Evolutionary conservation across 2,797 vertebrate genomes (phyloP).

Genomic region (Euthynnus affinis): DNA sequence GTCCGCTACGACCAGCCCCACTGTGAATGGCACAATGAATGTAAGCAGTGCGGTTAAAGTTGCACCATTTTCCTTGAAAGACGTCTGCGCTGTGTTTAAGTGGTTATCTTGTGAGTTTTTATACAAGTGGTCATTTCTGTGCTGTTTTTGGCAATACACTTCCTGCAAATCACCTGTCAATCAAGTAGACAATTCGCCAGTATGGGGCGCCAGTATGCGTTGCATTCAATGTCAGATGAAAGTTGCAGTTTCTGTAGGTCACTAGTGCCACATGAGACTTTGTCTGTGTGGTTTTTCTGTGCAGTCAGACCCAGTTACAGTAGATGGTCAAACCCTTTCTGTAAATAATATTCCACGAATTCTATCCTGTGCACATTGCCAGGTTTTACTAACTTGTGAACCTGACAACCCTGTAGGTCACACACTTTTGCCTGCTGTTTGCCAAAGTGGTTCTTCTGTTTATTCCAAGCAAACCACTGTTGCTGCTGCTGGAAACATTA

Average conservation of each 20-base stretch:
- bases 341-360: constrained; percentile 47
- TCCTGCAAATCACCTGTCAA: constrained; percentile 57
- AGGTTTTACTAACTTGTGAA: constrained; percentile 43
- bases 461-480: constrained; percentile 54
- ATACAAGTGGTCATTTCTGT: constrained; percentile 31
- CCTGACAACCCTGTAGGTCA: constrained; percentile 42
- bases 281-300: constrained; percentile 21
- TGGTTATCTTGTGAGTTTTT: constrained; percentile 41
- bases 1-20: constrained; percentile 36
- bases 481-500: constrained; percentile 60
- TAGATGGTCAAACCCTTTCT: constrained; percentile 21
- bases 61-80: constrained; percentile 61
- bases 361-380: constrained; percentile 16
- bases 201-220: not conserved
- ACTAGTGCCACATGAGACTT: not conserved
- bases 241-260: constrained; percentile 16
- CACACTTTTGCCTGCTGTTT: constrained; percentile 47
- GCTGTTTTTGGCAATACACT: constrained; percentile 13
- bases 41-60: constrained; percentile 56
- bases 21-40: constrained; percentile 48
- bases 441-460: constrained; percentile 50
- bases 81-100: constrained; percentile 53
- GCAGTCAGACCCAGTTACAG: constrained; percentile 8
- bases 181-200: constrained; percentile 46
- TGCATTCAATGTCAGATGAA: constrained; percentile 3